Evolutionary conservation across 2,888 invertebrate genomes (phyloP), one percentile per base, ranked within the genome.

Genomic region (Tuta absoluta): DNA sequence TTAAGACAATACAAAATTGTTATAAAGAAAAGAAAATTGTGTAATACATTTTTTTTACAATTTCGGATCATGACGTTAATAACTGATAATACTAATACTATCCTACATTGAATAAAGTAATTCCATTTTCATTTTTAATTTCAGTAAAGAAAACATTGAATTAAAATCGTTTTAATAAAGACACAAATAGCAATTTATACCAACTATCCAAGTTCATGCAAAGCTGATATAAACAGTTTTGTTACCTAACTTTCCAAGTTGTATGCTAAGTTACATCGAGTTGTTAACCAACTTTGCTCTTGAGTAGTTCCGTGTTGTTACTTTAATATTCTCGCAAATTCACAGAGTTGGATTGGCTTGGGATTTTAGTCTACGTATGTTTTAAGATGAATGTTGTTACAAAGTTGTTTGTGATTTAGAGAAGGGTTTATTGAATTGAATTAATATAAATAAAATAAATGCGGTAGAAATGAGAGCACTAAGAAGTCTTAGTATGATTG

Each of bases 341-440:
- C 24, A 21, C 58, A 38, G 38, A 58, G 38, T 58, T 37, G 58
- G 38, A 58, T 58, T 58, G 58, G 38, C 58, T 58, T 37, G 58
- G 58, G 57, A 38, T 4, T 19, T 38, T 14, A 12, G 19, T 37
- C 19, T 19, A 0, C 0, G 38, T 58, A 38, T 38, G 38, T 58
- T 17, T 21, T 3, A 21, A 58, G 58, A 38, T 19, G 38, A 38
- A 58, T 23, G 37, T 58, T 58, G 58, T 58, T 58, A 28, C 53
- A 69, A 19, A 61, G 66, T 65, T 62, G 66, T 66, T 72, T 58
- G n/a, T n/a, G 64, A 65, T 56, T 67, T 69, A 65, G 65, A 11
- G 58, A 33, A 12, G 33, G 28, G 56, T 56, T 56, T n/a, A 33
- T n/a, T n/a, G n/a, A n/a, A n/a, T n/a, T n/a, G n/a, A n/a, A n/a